phyloP scores from a whole-genome alignment of 2,113 vertebrate genomes.

The Nibea coibor region DNA sequence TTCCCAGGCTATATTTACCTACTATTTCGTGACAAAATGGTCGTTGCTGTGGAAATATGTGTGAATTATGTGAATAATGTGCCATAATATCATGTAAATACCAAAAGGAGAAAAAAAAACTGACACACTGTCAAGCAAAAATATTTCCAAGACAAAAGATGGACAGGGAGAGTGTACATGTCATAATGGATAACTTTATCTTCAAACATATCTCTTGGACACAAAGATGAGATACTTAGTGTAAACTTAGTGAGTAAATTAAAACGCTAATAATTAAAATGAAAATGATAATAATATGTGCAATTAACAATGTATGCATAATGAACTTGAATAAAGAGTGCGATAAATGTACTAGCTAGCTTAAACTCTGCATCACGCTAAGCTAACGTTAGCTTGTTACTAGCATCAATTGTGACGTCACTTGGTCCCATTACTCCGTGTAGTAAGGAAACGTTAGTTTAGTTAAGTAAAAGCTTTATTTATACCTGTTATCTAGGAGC shows the following conservation, averaged over 20 bases:
- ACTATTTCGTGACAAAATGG: too few species aligned
- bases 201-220: not conserved
- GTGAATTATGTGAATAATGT: not conserved
- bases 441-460: too few species aligned
- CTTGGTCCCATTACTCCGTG: too few species aligned
- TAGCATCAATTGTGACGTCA: not conserved
- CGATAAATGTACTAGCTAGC: not conserved
- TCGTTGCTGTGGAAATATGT: too few species aligned
- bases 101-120: not conserved
- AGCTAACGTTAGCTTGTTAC: not conserved
- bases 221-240: not conserved
- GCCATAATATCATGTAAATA: too few species aligned
- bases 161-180: too few species aligned
- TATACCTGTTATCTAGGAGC: not conserved
- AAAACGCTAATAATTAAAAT: too few species aligned
- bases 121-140: not conserved
- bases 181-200: not conserved
- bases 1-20: too few species aligned
- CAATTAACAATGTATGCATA: not conserved
- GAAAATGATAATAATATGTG: not conserved
- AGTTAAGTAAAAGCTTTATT: not conserved
- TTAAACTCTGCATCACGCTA: not conserved
- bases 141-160: not conserved
- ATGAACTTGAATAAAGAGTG: not conserved
- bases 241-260: accelerated